Evolutionary conservation across 2,888 invertebrate species (phyloP).

Genomic region (Oeneis ivallda): DNA sequence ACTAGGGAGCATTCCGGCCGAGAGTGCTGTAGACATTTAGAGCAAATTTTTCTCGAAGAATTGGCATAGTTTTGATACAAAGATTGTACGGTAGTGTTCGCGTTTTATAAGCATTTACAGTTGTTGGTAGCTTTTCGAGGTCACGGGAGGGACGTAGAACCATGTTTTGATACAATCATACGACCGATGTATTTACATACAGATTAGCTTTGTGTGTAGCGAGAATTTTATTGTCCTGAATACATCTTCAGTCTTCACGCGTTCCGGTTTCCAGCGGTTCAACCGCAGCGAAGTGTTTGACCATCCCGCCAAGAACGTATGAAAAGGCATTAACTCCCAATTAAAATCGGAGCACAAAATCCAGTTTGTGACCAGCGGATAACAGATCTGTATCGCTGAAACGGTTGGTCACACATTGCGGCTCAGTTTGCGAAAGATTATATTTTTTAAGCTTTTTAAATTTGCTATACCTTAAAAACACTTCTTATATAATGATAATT

Average conservation of each 20-base stretch:
- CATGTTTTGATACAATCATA: neutral
- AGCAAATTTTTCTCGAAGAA: conserved; percentile 38
- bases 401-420: no score
- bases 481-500: no score
- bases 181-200: neutral
- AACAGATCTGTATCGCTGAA: no score
- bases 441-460: conserved; percentile 1
- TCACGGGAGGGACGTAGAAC: conserved; percentile 7
- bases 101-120: conserved; percentile 20
- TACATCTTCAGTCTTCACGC: no score
- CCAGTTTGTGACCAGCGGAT: no score
- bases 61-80: conserved; percentile 55
- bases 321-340: no score
- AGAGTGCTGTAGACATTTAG: conserved; percentile 39
- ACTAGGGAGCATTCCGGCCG: conserved; percentile 9
- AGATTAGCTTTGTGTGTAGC: neutral
- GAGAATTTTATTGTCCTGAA: no score
- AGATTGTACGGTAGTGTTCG: conserved; percentile 28
- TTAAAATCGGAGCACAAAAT: no score
- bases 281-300: no score
- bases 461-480: neutral
- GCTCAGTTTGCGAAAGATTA: no score
- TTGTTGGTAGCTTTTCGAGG: conserved; percentile 21
- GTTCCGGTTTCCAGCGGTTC: no score
- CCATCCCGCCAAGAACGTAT: no score